Evolutionary conservation across 2,113 vertebrate genomes (phyloP), one percentile per base, ranked within the genome.

Genomic region (Fulmarus glacialis): DNA sequence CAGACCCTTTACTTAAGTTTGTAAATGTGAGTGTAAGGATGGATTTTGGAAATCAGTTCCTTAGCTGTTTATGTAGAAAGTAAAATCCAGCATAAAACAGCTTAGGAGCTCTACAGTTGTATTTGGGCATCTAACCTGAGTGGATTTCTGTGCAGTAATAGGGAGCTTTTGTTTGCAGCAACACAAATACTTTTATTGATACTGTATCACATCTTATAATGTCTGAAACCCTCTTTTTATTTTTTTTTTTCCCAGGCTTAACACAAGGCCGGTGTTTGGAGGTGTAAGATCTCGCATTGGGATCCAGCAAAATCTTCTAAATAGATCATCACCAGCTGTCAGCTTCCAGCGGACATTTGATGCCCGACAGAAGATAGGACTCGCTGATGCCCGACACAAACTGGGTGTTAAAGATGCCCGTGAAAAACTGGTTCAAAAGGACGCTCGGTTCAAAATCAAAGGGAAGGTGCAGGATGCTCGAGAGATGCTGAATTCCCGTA

Each of bases 401-500:
- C 98, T 99, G 64, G 99, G 98, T 15, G 97, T 99, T 80, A 99
- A 99, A 97, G 99, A 99, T 95, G 99, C 99, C 40, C 98, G 99
- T 73, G 99, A 99, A 85, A 99, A 99, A 91, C 98, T 99, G 50
- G 94, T 97, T 60, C 99, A 99, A 89, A 99, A 99, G 95, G 99
- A 99, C 13, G 99, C 99, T 36, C 98, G 99, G 38, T 99, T 99
- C 96, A 99, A 99, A 96, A 99, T 99, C 93, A 98, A 98, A 92
- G 99, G 99, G 38, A 98, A 99, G 95, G 98, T 99, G 43, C 99
- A 99, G 94, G 99, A 99, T 83, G 99, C 99, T 40, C 98, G 99
- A 16, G 99, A 99, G 97, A 99, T 99, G 99, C 98, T 99, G 62
- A 99, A 99, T 98, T 99, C 99, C 1, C 99, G 99, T 22, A 99